Percentiles rank a stretch among this genome's conserved stretches.
Evolutionary conservation across 2,888 invertebrate species (phyloP).

Genomic region (Ctenicera cuprea): DNA sequence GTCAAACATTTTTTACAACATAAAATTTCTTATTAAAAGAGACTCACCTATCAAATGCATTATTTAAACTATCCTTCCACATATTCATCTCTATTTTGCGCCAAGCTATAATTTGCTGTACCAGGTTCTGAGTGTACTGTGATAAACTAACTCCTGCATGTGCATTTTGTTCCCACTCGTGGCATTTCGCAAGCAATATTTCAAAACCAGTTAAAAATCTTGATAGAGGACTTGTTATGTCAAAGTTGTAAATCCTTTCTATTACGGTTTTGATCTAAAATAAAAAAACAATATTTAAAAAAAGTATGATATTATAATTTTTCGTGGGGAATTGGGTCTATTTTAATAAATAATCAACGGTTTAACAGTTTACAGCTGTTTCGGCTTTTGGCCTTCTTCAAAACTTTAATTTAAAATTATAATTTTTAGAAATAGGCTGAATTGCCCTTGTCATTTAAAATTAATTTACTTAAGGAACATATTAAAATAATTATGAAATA

Average conservation of each 20-base stretch:
- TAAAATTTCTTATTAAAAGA: too few relatives aligned
- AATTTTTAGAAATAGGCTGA: too few relatives aligned
- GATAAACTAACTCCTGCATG: conserved; percentile 89
- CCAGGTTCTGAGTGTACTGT: conserved; percentile 82
- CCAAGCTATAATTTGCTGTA: conserved; percentile 91
- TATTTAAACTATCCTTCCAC: conserved; percentile 90
- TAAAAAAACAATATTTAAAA: conserved; percentile 26
- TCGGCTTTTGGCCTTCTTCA: too few relatives aligned
- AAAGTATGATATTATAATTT: too few relatives aligned
- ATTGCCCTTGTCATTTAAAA: too few relatives aligned
- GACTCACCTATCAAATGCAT: conserved; percentile 77
- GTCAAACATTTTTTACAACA: too few relatives aligned
- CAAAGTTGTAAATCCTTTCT: conserved; percentile 80
- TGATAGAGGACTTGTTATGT: conserved; percentile 88
- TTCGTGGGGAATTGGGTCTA: too few relatives aligned
- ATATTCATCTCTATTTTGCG: conserved; percentile 90
- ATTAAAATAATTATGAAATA: too few relatives aligned
- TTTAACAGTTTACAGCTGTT: too few relatives aligned
- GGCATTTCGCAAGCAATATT: conserved; percentile 86
- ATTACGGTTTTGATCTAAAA: conserved; percentile 80
- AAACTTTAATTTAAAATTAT: too few relatives aligned
- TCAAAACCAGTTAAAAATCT: conserved; percentile 94
- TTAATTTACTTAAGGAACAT: too few relatives aligned
- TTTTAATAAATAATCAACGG: too few relatives aligned
- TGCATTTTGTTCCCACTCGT: conserved; percentile 95